A percentile compares a stretch with the other conserved stretches of the same genome.
phyloP scores from a whole-genome alignment of 2,113 vertebrate genomes.

The Nothobranchius kuhntae region DNA sequence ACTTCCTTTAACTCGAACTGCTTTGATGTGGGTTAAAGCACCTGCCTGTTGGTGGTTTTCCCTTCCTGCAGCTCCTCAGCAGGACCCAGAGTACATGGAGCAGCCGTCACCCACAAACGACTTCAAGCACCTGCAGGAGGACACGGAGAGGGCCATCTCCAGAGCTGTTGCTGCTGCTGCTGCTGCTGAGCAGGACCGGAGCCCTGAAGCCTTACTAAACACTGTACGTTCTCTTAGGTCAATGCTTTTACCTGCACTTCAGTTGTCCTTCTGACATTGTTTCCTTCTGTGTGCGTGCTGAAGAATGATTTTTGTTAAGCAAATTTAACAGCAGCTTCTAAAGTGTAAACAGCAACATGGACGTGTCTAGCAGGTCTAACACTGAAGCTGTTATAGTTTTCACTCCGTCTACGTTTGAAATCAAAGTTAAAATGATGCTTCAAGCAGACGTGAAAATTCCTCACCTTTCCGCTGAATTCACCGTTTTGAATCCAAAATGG shows the following conservation, averaged over 20 bases:
- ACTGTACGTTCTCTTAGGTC: slow-evolving; percentile 75
- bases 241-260: no score
- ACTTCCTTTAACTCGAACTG: neutral
- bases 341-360: neutral
- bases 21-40: neutral
- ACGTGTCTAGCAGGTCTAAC: no score
- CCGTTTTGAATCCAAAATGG: no score
- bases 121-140: slow-evolving; percentile 91
- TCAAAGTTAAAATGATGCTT: no score
- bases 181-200: slow-evolving; percentile 85
- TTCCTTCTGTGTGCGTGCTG: neutral
- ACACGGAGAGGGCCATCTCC: slow-evolving; percentile 89
- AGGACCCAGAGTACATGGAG: slow-evolving; percentile 96
- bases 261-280: no score
- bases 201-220: slow-evolving; percentile 89
- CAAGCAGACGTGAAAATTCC: no score
- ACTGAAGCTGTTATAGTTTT: neutral
- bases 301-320: neutral
- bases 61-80: slow-evolving; percentile 78
- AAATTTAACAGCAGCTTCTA: neutral
- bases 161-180: slow-evolving; percentile 86
- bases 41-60: slow-evolving; percentile 1
- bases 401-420: neutral
- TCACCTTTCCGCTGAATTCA: no score
- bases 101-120: slow-evolving; percentile 90